A percentile compares a stretch with the other conserved stretches of the same genome.
phyloP scores from a whole-genome alignment of 2,797 vertebrate genomes.

The Anomalospiza imberbis region DNA sequence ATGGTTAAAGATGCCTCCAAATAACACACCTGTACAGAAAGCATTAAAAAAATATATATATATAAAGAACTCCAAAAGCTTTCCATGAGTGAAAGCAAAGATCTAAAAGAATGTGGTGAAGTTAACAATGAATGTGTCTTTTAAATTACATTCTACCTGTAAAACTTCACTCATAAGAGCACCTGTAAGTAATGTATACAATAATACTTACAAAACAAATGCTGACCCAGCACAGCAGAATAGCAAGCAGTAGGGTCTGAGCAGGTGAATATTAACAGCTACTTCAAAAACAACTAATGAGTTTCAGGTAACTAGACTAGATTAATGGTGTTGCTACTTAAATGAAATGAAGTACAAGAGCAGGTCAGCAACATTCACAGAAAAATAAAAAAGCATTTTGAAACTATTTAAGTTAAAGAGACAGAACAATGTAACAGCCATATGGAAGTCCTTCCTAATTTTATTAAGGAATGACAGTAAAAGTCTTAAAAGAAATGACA shows the following conservation, averaged over 20 bases:
- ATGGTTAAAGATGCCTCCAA: neutral
- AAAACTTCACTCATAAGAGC: neutral
- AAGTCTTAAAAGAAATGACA: neutral
- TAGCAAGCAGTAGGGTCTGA: neutral
- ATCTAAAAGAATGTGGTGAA: neutral
- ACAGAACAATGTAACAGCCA: neutral
- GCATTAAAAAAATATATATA: neutral
- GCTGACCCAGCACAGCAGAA: neutral
- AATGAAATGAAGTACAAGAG: neutral
- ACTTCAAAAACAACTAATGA: neutral
- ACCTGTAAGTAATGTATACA: neutral
- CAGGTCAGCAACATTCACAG: neutral
- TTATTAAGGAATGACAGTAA: neutral
- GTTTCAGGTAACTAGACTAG: neutral
- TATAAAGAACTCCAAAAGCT: neutral
- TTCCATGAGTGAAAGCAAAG: neutral
- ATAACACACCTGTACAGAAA: neutral
- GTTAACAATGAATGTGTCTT: neutral
- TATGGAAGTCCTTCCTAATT: neutral
- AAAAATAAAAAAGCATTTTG: neutral
- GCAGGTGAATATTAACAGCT: neutral
- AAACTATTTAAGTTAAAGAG: neutral
- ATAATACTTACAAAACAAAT: neutral
- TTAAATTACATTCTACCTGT: neutral
- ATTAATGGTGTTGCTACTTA: neutral